Conservation (phyloP, 2,113 vertebrate species). For the Danionella cerebrum region DNA sequence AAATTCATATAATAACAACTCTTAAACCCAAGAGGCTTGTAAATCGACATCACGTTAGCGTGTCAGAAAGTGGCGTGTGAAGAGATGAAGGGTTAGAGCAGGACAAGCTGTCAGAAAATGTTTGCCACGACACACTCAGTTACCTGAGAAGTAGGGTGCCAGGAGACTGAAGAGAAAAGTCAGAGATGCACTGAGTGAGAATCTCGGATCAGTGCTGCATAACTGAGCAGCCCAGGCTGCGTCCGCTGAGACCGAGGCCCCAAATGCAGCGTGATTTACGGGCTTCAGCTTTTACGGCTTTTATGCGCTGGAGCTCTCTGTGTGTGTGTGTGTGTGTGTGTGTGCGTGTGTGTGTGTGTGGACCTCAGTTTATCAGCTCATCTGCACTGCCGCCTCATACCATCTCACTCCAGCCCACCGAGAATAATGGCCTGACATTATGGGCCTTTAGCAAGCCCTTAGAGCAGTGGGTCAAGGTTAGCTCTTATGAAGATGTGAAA, state of each 20-base stretch:
- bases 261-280: constrained; percentile 36
- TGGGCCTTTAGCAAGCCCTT: constrained; percentile 31
- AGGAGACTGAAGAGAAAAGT: not conserved
- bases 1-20: not conserved
- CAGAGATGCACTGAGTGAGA: not conserved
- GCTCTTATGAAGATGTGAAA: constrained; percentile 35
- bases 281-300: constrained; percentile 18
- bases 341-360: no score
- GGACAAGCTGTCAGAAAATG: constrained; percentile 13
- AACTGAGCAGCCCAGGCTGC: constrained; percentile 14
- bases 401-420: constrained; percentile 21
- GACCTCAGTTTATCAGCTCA: constrained; percentile 33
- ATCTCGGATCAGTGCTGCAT: not conserved
- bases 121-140: constrained; percentile 14
- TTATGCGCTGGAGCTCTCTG: constrained; percentile 29
- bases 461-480: constrained; percentile 41
- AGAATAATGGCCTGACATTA: constrained; percentile 42
- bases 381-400: constrained; percentile 16
- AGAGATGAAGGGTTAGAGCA: constrained; percentile 17
- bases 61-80: not conserved
- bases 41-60: not conserved
- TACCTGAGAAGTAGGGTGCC: not conserved
- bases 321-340: no score
- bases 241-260: constrained; percentile 21
- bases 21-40: not conserved